Conservation (phyloP, 2,797 vertebrate genomes). For the Sandelia bainsii region DNA sequence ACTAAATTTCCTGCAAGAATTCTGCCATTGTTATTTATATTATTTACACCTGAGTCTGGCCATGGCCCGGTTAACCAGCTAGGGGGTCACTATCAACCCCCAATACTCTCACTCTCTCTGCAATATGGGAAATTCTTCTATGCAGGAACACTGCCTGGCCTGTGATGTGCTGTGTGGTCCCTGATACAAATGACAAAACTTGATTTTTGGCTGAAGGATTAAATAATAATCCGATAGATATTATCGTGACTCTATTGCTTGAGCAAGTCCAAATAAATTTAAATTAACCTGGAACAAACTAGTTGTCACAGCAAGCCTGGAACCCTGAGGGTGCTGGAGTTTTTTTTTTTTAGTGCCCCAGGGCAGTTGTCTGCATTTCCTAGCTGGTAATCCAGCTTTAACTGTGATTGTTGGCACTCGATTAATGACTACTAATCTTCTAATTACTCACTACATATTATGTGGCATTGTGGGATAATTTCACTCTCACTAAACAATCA, state of each 20-base stretch:
- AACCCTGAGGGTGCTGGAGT: slow-evolving; percentile 5
- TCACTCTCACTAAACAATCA: slow-evolving; percentile 15
- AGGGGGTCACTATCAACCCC: not conserved
- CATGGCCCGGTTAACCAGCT: slow-evolving; percentile 1
- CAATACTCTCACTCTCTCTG: not conserved
- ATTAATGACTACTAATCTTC: slow-evolving; percentile 38
- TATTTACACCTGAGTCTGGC: not conserved
- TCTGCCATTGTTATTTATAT: slow-evolving; percentile 18
- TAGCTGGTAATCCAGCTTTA: slow-evolving; percentile 30
- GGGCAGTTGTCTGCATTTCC: slow-evolving; percentile 9
- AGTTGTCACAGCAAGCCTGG: slow-evolving; percentile 4
- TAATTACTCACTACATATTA: slow-evolving; percentile 26
- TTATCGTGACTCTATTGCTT: not conserved
- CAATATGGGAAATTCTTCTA: not conserved
- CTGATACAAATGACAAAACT: slow-evolving; percentile 8
- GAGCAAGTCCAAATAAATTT: slow-evolving; percentile 1
- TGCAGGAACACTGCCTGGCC: not conserved
- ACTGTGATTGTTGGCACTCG: slow-evolving; percentile 31
- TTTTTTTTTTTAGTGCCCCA: not conserved
- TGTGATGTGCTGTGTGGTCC: slow-evolving; percentile 1
- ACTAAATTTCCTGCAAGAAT: not conserved
- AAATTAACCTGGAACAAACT: not conserved
- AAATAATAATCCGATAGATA: not conserved
- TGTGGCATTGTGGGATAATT: slow-evolving; percentile 21
- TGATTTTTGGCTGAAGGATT: slow-evolving; percentile 4